A percentile compares a stretch with the other conserved stretches of the same genome.
Conservation (phyloP, 64 coral and sea anemone species). For the Pocillopora verrucosa region DNA sequence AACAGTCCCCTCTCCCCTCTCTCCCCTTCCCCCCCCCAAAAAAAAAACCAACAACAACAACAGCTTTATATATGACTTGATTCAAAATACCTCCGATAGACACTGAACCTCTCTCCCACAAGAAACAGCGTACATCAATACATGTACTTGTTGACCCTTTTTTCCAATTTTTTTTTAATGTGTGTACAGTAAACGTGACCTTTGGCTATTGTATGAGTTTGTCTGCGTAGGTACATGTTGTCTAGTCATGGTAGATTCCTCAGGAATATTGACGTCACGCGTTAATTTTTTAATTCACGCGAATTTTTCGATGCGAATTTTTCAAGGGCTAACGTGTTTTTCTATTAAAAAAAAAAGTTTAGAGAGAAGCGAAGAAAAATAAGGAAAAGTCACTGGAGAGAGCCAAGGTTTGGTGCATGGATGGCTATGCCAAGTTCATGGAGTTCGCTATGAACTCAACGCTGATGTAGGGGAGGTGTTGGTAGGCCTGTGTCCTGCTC, state of each 20-base stretch:
- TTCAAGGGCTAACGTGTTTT: no score
- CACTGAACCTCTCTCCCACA: neutral
- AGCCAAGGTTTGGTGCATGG: slow-evolving; percentile 46
- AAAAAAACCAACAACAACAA: neutral
- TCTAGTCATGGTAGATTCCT: neutral
- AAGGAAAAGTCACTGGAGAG: slow-evolving; percentile 19
- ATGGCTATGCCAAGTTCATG: slow-evolving; percentile 39
- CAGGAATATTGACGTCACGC: neutral
- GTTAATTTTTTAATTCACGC: neutral
- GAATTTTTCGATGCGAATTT: neutral
- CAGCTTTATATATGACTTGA: neutral
- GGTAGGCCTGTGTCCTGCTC: slow-evolving; percentile 42
- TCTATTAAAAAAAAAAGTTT: no score
- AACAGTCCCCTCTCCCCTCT: no score
- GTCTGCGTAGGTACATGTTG: neutral
- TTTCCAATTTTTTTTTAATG: no score
- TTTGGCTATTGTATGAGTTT: neutral
- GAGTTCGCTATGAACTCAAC: slow-evolving; percentile 38
- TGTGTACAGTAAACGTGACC: neutral
- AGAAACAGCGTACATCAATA: neutral
- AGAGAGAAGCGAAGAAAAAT: no score
- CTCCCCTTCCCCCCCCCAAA: no score
- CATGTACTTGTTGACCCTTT: neutral
- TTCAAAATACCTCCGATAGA: neutral
- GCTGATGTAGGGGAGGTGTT: slow-evolving; percentile 39